Percentiles rank a stretch among this genome's conserved stretches.
Conservation (phyloP, 2,797 vertebrate genomes). For the Macropus fuliginosus region DNA sequence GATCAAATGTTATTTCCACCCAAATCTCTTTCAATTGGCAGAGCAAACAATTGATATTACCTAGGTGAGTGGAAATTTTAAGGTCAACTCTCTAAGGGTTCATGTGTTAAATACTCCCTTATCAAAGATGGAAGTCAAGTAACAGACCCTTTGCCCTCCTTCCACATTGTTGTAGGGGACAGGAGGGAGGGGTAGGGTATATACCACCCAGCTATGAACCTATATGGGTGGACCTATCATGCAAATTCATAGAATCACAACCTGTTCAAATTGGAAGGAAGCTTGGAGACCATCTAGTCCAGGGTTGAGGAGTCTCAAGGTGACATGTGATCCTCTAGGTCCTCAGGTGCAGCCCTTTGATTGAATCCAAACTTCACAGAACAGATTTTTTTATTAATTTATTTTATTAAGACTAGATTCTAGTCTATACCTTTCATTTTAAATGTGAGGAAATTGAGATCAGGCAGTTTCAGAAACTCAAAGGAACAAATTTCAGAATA, state of each 20-base stretch:
- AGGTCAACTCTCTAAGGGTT: neutral
- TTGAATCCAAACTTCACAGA: too few species aligned
- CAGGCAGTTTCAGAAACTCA: neutral
- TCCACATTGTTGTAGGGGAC: neutral
- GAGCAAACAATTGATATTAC: neutral
- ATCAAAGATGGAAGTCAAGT: neutral
- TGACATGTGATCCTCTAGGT: too few species aligned
- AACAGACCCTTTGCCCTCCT: neutral
- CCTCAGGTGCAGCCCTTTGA: too few species aligned
- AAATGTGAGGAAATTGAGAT: neutral
- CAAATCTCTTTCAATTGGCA: slow-evolving; percentile 24
- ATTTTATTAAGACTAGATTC: too few species aligned
- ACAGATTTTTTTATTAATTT: too few species aligned
- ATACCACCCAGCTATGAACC: neutral
- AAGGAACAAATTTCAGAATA: neutral
- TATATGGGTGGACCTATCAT: neutral
- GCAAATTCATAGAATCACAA: neutral
- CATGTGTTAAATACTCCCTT: neutral
- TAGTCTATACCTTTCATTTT: neutral
- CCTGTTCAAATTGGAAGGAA: neutral
- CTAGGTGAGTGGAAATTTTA: neutral
- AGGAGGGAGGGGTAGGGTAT: neutral
- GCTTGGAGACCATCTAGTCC: neutral
- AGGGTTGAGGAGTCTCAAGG: too few species aligned
- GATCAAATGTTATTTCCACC: slow-evolving; percentile 10